These are phyloP conservation scores for Eueremaeus valkanovi DNA, from an alignment of 2,888 invertebrate genomes.

Conservation along the genomic window DNA sequence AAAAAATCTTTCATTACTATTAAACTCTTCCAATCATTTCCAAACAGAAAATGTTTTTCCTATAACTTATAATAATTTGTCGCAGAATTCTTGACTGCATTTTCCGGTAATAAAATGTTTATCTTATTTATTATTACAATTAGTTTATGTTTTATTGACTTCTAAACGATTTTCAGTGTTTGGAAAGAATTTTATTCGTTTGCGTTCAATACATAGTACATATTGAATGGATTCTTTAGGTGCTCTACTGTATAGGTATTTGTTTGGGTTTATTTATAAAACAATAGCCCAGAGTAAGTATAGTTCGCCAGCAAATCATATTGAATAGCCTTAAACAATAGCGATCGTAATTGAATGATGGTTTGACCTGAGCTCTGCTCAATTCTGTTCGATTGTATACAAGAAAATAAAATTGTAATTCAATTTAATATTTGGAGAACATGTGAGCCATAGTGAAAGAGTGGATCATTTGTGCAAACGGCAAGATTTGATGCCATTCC, in stretches of 20 bases:
- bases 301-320: conserved; percentile 29
- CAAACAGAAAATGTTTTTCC: neutral
- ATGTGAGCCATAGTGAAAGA: conserved; percentile 29
- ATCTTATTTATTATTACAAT: neutral
- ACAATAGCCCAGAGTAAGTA: conserved; percentile 18
- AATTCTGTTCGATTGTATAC: conserved; percentile 24
- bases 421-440: conserved; percentile 33
- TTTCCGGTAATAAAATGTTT: neutral
- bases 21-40: too few species aligned
- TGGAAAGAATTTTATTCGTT: neutral
- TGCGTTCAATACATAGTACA: neutral
- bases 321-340: conserved; percentile 35
- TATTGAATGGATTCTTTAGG: neutral
- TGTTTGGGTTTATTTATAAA: conserved; percentile 5
- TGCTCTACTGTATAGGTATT: neutral
- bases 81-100: neutral
- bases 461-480: conserved; percentile 33
- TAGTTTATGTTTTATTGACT: neutral
- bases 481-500: conserved; percentile 30
- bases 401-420: conserved; percentile 32
- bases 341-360: conserved; percentile 34
- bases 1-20: neutral
- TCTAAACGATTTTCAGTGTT: neutral
- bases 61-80: neutral
- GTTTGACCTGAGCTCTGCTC: conserved; percentile 9